Percentiles rank a stretch among this genome's conserved stretches.
Evolutionary conservation across 2,888 invertebrate genomes (phyloP).

Genomic region (Athalia cordata): DNA sequence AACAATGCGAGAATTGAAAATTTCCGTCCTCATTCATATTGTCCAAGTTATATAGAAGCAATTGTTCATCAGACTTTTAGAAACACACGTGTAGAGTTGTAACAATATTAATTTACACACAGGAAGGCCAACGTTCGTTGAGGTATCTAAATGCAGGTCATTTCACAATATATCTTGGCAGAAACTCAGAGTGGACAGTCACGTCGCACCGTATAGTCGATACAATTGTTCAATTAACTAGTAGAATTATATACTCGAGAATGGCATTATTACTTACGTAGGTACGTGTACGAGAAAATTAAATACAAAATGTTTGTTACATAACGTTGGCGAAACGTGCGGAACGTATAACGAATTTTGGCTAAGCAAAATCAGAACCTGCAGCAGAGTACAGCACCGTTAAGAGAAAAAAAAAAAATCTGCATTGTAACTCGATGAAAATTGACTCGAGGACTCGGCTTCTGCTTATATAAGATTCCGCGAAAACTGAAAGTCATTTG

Average conservation of each 20-base stretch:
- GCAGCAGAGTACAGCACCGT: no score
- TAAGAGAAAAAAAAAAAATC: neutral
- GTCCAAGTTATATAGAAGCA: no score
- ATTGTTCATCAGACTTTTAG: no score
- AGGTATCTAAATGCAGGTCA: constrained; percentile 22
- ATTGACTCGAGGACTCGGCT: neutral
- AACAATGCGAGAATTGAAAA: no score
- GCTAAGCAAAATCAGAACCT: neutral
- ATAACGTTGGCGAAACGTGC: constrained; percentile 22
- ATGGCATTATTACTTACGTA: neutral
- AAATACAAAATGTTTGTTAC: constrained; percentile 6
- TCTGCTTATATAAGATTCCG: no score
- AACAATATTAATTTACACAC: constrained; percentile 22
- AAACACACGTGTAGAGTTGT: no score
- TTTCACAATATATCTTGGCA: neutral
- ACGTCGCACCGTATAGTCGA: constrained; percentile 8
- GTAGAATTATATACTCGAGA: constrained; percentile 21
- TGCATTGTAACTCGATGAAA: constrained; percentile 34
- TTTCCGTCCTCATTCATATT: no score
- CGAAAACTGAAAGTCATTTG: no score
- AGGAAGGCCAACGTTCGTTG: neutral
- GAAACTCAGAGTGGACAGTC: constrained; percentile 22
- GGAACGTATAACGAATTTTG: constrained; percentile 17
- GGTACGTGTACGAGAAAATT: neutral
- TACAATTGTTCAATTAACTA: constrained; percentile 32